Evolutionary conservation across 2,797 vertebrate genomes (phyloP), one percentile per base, ranked within the genome.

Genomic region (Ctenochaetus hawaiiensis): DNA sequence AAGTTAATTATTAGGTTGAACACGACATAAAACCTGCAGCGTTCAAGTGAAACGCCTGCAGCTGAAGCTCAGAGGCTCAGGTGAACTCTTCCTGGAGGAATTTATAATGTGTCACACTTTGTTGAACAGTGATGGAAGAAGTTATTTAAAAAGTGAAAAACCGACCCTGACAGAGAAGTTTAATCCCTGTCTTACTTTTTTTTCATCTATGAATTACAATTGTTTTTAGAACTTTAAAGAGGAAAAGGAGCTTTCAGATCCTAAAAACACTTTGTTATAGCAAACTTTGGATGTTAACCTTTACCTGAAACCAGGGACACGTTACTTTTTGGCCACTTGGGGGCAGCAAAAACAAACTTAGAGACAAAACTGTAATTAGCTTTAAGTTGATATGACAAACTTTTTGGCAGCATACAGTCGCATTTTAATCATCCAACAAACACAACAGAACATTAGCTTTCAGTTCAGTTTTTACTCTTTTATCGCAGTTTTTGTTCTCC

Each of bases 1-100:
- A 9, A 47, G 59, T 56, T 72, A 77, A 65, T 75, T 52, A 77
- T 34, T 52, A 62, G 80, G 34, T 60, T 51, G 65, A 18, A 64
- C 9, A 26, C 20, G 17, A 77, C 37, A 47, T 77, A 6, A 74
- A 77, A 71, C 26, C 30, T 52, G 47, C 52, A 26, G 26, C 43
- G 68, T 59, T 8, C 14, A 48, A 66, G 65, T 14, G 43, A 22
- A 49, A 39, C 26, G 13, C 47, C 53, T 5, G 22, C 37, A 64
- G 53, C 41, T 5, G 43, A 39, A 1, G 4, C 34, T 66, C 49
- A 1, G 41, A 18, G 9, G 20, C 18, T 26, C n/a, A 17, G 44
- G n/a, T n/a, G 20, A 39, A 39, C 37, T 9, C 9, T 39, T 39
- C 37, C 37, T 9, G 37, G 10, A 39, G 39, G 39, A 8, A 39